Base-by-base conservation (phyloP, 2,797 vertebrate genomes). In the Neomorphus geoffroyi region DNA sequence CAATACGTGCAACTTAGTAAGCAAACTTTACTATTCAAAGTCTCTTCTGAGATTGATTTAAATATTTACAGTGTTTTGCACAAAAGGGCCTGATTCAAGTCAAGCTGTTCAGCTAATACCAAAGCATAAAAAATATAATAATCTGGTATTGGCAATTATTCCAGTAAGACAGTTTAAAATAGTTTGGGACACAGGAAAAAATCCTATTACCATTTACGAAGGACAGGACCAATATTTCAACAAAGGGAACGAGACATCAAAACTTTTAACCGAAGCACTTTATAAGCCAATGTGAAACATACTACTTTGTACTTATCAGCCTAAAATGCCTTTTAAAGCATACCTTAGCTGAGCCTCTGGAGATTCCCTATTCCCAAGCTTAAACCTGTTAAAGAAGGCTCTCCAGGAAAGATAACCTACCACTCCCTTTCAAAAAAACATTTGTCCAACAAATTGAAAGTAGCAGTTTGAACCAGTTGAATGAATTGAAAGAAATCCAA, bases 1-100 rank as follows among this genome's bases (percentile, higher is more conserved):
- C 33, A 88, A 74, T 83, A 88, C 11, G 61, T 17, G 28, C 43
- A 86, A 54, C 62, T 78, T 67, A 15, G 50, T 65, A 95, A 91
- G 85, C 43, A 70, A 89, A 26, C 28, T 57, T 57, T 48, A 69
- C 88, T 80, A 84, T 91, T 90, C 62, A 66, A 39, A 66, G 69
- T 73, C 61, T 93, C 58, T 81, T 75, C 48, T 50, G 60, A 28
- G 51, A 58, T 18, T 72, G 61, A 51, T 18, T 87, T 50, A 88
- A 80, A 64, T 91, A 85, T 88, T 96, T 88, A 92, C 3, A 88
- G 43, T 56, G 48, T 43, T 23, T 83, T 66, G 50, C 35, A 92
- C 41, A 80, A 86, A 78, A 69, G 13, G 21, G 18, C 7, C 48
- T 61, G 90, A 88, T 66, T 21, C 58, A 88, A 46, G 21, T 67